Conservation (phyloP, 2,113 vertebrate species). For the Archocentrus centrarchus region DNA sequence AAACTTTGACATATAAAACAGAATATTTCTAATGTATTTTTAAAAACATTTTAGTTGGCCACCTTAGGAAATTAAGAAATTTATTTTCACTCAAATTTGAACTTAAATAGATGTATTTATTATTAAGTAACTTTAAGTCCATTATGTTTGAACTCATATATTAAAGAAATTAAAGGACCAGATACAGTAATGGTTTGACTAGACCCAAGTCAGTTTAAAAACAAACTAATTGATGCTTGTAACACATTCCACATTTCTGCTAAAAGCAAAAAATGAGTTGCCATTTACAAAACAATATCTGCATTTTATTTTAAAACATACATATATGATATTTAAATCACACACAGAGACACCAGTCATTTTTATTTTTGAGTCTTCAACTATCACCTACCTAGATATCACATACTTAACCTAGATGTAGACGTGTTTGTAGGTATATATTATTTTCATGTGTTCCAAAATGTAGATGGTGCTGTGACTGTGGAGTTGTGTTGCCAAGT, state of each 20-base stretch:
- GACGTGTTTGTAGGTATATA: background rate
- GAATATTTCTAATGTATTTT: background rate
- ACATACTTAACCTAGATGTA: background rate
- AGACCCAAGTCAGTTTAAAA: background rate
- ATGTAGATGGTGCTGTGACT: background rate
- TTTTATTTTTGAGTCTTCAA: background rate
- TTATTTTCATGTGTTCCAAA: background rate
- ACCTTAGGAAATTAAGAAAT: background rate
- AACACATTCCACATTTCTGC: background rate
- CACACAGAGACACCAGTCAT: background rate
- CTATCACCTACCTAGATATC: background rate
- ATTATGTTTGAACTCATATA: background rate
- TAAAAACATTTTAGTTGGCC: background rate
- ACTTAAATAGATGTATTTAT: background rate
- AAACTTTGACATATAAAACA: background rate
- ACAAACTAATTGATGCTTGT: background rate
- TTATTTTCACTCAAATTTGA: background rate
- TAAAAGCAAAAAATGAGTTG: background rate
- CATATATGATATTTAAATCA: background rate
- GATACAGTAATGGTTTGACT: background rate
- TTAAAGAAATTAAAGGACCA: background rate
- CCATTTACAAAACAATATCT: accelerated
- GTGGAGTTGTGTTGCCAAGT: background rate
- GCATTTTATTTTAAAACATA: background rate
- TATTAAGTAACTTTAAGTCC: background rate